Base-by-base conservation (phyloP, 37 sponge, comb jelly and placozoan genomes). In the Crambe crambe region DNA sequence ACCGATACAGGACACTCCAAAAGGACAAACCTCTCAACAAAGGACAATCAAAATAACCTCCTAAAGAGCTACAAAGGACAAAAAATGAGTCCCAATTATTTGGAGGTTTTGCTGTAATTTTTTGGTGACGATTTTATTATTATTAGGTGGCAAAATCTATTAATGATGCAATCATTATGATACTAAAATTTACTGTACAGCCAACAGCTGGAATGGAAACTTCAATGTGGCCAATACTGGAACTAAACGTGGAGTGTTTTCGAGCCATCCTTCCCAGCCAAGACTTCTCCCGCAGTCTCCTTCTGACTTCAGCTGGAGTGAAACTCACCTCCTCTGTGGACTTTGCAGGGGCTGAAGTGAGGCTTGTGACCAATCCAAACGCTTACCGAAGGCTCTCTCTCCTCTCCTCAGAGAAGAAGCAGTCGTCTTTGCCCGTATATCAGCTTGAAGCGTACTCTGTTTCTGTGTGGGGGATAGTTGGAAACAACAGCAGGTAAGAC, bases 371-470 rank as follows among this genome's bases (percentile, higher is more conserved):
- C 54, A 77, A 80, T 37, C 57, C 37, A 0, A 75, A 81, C 27
- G 73, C 78, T 32, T 81, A 65, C 42, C 59, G 56, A 38, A 81
- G 62, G 35, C 78, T 85, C 26, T 59, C 76, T 25, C 59, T 56
- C 1, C 64, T 72, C 17, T 82, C 83, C 10, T 30, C 36, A 1
- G 91, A 91, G 26, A 82, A 56, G 57, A 82, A 73, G 65, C 56
- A 57, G 38, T 87, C 87, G 29, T 80, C 80, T 4, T 54, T 92
- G 58, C 89, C 93, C 39, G 89, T 73, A 21, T 92, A 92, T 68
- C 89, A 88, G 86, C 37, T 80, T 40, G 85, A 87, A 32, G 35
- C 51, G 21, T 37, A 32, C 54, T 69, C 80, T 0, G 27, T 85
- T 8, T 70, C 76, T 41, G 63, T 87, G 59, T 84, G 80, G 82